These are phyloP conservation scores for Grantiella picta DNA, from an alignment of 2,113 vertebrate genomes.

Conservation along the genomic window DNA sequence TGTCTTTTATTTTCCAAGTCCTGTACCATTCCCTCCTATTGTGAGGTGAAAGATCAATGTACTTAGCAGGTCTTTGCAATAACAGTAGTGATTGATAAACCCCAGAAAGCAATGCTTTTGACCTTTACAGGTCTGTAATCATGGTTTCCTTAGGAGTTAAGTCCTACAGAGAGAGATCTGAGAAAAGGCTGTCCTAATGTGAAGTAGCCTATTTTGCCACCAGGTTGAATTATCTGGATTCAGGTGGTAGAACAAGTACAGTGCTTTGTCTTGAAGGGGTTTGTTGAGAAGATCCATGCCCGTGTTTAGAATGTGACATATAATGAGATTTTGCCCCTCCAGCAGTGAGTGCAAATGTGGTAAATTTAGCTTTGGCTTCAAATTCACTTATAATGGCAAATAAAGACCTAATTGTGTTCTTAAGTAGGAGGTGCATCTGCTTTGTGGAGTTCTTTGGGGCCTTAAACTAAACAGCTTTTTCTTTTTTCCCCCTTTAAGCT, in stretches of 20 bases:
- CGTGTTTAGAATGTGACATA: not conserved
- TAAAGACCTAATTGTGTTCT: not conserved
- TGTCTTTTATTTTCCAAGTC: not conserved
- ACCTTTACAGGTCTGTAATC: not conserved
- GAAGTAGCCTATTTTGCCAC: slow-evolving; percentile 1
- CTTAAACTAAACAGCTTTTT: not conserved
- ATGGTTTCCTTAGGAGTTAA: not conserved
- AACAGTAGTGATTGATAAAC: not conserved
- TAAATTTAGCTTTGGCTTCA: not conserved
- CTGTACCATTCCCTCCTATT: not conserved
- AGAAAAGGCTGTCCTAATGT: not conserved
- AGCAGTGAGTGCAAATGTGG: not conserved
- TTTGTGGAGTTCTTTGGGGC: not conserved
- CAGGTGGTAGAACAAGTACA: not conserved
- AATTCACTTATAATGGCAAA: not conserved
- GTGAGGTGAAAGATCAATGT: not conserved
- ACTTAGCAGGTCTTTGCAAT: not conserved
- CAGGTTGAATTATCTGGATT: not conserved
- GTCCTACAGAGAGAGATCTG: not conserved
- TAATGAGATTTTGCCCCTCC: not conserved
- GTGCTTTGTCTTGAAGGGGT: not conserved
- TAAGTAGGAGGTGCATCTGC: not conserved
- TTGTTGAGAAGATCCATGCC: not conserved
- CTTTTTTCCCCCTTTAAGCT: not conserved
- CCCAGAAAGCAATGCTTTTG: not conserved